Base-by-base conservation (phyloP, 2,888 invertebrate genomes). In the Myopa testacea region DNA sequence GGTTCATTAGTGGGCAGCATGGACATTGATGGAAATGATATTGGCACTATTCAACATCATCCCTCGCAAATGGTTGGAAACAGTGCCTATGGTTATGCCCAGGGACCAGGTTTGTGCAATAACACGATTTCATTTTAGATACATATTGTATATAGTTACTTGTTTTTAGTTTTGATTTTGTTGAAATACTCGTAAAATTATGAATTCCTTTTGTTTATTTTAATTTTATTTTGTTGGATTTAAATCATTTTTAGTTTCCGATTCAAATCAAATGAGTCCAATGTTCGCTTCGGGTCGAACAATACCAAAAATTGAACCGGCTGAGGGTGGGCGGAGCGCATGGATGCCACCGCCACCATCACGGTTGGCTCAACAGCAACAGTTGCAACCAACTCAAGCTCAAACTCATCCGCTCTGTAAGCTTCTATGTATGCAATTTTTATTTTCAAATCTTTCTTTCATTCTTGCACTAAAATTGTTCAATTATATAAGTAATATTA, bases 11-110 rank as follows among this genome's bases (percentile, higher is more conserved):
- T 93, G 0, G 89, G 90, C 19, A 87, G 89, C 60, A 89, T 90
- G 84, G 90, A 90, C 70, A 88, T 90, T 73, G 89, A 88, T 83
- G 89, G 89, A 81, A 91, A 91, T 75, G 93, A 93, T 82, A 90
- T 93, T 78, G 92, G 91, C 45, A 94, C 93, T 12, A 93, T 94
- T 83, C 94, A 94, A 82, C 94, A 94, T 88, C 93, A 93, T 88
- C 93, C 93, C 68, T 91, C 92, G 75, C 91, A 92, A 67, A 86
- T 89, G 83, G 85, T 87, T 45, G 88, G 87, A 6, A 87, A 88
- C 26, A 87, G 86, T 69, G 87, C 86, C 75, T 89, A 88, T 80
- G 89, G 87, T 12, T 89, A 89, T 83, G 86, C 88, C 8, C 87
- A 87, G 80, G 89, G 88, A 80, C 86, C 87, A 75, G 86, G 87